Evolutionary conservation across 2,888 invertebrate genomes (phyloP), one percentile per base, ranked within the genome.

Genomic region (Stenichneumon culpator): DNA sequence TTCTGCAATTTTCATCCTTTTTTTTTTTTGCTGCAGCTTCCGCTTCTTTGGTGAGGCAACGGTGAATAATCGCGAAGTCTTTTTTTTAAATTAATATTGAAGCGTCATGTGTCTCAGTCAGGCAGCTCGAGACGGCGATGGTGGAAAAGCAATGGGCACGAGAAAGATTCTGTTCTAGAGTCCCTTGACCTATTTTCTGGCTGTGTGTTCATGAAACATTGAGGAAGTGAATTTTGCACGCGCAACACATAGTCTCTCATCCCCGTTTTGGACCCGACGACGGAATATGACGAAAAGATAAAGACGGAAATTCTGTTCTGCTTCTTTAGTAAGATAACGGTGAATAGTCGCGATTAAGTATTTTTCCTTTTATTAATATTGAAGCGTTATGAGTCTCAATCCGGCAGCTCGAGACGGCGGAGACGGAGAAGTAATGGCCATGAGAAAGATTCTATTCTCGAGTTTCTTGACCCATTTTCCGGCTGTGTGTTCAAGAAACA

Each of bases 301-400:
- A 84, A 39, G 57, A 70, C 16, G 6, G 19, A 72, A 28, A 47
- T 39, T 72, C 44, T 67, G 54, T 78, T 65, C 60, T 63, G 75
- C 77, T 73, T 63, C 70, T 39, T 39, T 39, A 9, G 7, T 1
- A 32, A 3, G 47, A 22, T 70, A 70, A 47, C 57, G 74, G 54
- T 36, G 57, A 79, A 79, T 75, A 47, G 70, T 77, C 57, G 25
- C n/a, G 32, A 14, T 4, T 63, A 1, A 16, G 32, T 32, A 32
- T 32, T 32, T 44, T 28, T 28, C 28, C 28, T 28, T 3, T 44
- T 44, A 16, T 44, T 44, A 14, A 39, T 69, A 36, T 36, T 22
- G 11, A 32, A 22, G n/a, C 65, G 70, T 70, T 50, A 28, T 32
- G 63, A 52, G 3, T 39, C 16, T 19, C 32, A 19, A 63, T 22